These are phyloP conservation scores for Seriola dumerili DNA, from an alignment of 2,113 vertebrate genomes.

Conservation along the genomic window DNA sequence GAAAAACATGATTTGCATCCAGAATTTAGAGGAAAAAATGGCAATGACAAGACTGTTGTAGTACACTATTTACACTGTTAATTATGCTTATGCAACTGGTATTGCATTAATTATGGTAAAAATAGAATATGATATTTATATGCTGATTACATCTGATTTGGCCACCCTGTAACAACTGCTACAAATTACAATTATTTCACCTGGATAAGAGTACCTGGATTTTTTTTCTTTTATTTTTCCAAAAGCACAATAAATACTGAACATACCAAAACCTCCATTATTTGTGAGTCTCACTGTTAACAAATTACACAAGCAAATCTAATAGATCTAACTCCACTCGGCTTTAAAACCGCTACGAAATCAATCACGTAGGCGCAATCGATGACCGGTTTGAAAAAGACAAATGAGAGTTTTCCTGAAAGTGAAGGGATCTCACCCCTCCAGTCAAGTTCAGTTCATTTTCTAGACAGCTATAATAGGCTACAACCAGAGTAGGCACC, in stretches of 20 bases:
- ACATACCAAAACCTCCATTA: conserved; percentile 66
- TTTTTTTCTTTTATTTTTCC: conserved; percentile 66
- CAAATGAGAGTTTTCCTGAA: conserved; percentile 74
- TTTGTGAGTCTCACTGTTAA: conserved; percentile 50
- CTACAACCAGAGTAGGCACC: conserved; percentile 78
- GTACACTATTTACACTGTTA: conserved; percentile 68
- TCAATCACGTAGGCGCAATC: conserved; percentile 38
- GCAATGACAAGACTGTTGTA: conserved; percentile 24
- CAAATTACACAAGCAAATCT: conserved; percentile 66
- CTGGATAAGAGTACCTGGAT: conserved; percentile 88
- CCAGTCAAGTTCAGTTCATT: conserved; percentile 38
- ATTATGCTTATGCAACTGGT: conserved; percentile 56
- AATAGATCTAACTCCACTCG: conserved; percentile 38
- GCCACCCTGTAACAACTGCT: conserved; percentile 85
- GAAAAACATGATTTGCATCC: conserved; percentile 47
- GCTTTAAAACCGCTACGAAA: conserved; percentile 32
- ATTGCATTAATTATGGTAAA: conserved; percentile 67
- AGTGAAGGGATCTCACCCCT: conserved; percentile 58
- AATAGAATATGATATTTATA: conserved; percentile 61
- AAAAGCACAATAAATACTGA: conserved; percentile 77
- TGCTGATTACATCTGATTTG: conserved; percentile 69
- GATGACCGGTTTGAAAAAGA: conserved; percentile 63
- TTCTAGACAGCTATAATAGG: conserved; percentile 58
- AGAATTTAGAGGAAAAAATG: conserved; percentile 29
- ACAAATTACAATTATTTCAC: conserved; percentile 84